Evolutionary conservation across 2,797 vertebrate species (phyloP).

Genomic region (Ciconia nigra): DNA sequence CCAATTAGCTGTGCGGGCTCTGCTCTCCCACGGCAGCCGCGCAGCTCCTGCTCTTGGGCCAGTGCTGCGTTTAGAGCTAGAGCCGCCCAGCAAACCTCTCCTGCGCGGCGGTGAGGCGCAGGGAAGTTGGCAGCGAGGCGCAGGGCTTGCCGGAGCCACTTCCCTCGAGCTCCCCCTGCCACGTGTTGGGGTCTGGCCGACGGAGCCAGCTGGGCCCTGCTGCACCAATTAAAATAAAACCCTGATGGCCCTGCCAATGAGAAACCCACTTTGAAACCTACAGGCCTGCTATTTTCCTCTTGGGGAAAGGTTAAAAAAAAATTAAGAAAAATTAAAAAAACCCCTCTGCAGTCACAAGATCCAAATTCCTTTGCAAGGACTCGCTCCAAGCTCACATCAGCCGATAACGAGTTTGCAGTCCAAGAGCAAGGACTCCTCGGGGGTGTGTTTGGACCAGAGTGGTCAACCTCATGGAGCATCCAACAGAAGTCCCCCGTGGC

Average conservation of each 20-base stretch:
- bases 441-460: neutral
- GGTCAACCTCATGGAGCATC: neutral
- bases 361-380: neutral
- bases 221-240: neutral
- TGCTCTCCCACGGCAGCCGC: neutral
- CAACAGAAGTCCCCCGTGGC: neutral
- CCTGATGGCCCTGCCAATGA: neutral
- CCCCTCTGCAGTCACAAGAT: neutral
- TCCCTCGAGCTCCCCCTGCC: neutral
- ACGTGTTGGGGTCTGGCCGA: accelerated
- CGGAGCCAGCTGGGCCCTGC: neutral
- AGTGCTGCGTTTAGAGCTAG: neutral
- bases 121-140: neutral
- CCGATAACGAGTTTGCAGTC: accelerated
- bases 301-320: neutral
- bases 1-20: neutral
- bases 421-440: neutral
- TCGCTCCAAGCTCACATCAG: neutral
- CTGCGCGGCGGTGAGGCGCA: accelerated
- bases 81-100: neutral
- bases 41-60: neutral
- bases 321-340: neutral
- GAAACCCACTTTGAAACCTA: neutral
- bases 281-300: neutral
- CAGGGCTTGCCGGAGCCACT: neutral